These are phyloP conservation scores for Cinara cedri DNA, from an alignment of 2,888 invertebrate genomes.

Conservation along the genomic window DNA sequence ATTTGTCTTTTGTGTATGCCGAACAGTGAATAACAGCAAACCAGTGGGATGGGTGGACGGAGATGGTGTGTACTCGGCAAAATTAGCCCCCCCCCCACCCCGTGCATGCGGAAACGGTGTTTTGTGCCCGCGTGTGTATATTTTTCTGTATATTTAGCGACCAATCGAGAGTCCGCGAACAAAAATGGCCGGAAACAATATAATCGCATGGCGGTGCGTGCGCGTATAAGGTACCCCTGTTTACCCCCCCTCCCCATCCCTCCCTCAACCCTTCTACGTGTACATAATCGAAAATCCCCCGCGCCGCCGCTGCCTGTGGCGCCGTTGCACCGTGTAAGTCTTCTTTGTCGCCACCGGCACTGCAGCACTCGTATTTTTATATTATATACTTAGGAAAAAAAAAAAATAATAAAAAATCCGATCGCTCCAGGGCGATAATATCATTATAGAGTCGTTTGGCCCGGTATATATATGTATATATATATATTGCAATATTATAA, in stretches of 20 bases:
- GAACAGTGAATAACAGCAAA: not conserved
- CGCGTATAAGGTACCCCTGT: slow-evolving; percentile 2
- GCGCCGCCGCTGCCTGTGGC: no score
- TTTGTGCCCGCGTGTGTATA: not conserved
- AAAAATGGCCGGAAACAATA: slow-evolving; percentile 53
- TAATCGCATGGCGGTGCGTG: slow-evolving; percentile 31
- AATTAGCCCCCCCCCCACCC: slow-evolving; percentile 36
- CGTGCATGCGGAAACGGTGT: no score
- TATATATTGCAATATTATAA: no score
- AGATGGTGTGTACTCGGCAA: slow-evolving; percentile 11
- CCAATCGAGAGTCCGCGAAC: slow-evolving; percentile 45
- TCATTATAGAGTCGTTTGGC: slow-evolving; percentile 32
- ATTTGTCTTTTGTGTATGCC: slow-evolving; percentile 16
- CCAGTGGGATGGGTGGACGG: not conserved
- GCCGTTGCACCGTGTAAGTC: not conserved
- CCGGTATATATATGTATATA: no score
- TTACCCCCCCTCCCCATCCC: not conserved
- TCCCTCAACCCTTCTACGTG: not conserved
- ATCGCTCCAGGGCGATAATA: slow-evolving; percentile 25
- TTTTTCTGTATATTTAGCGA: slow-evolving; percentile 19
- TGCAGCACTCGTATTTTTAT: not conserved
- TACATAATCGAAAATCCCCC: slow-evolving; percentile 22
- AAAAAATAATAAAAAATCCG: slow-evolving; percentile 36
- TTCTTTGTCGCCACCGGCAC: no score
- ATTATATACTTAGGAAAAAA: not conserved